Base-by-base conservation (phyloP, 1,140 invertebrate species). In the Ganaspis sp. region DNA sequence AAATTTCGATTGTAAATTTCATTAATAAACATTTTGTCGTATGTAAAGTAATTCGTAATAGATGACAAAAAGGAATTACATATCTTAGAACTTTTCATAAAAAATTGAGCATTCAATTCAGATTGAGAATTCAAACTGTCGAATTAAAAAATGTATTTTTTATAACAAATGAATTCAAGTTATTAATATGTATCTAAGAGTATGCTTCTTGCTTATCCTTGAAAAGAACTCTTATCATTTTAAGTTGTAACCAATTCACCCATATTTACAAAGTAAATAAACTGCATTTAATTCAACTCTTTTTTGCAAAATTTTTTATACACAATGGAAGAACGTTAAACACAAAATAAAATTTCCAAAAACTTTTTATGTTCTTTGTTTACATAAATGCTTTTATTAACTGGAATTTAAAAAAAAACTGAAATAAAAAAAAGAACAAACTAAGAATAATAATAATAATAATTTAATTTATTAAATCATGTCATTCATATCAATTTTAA, bases 1-100 rank as follows among this genome's bases (percentile, higher is more conserved):
- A 64, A 26, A 64, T 15, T n/a, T 4, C n/a, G 2, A n/a, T 0
- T 6, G 45, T 49, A 17, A 49, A 17, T 49, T 49, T 49, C 45
- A 49, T 49, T 5, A 49, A 49, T 49, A 49, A 49, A 49, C 45
- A 49, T 49, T 49, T 49, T 49, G n/a, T n/a, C n/a, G n/a, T n/a
- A n/a, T n/a, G n/a, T n/a, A n/a, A 49, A 49, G 17, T 49, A 17
- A n/a, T n/a, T 8, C 8, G 17, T 1, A 40, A 40, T 40, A 4
- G 38, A 12, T 11, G 1, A 40, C 8, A 40, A n/a, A 49, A 49
- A 49, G 4, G 8, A 49, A 49, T 49, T n/a, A 49, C 15, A 49
- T 15, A 49, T 49, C 45, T 49, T 45, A 1, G 9, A 3, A 49
- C 2, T 49, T 49, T 49, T 49, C 2, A 49, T 17, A 17, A 49